Base-by-base conservation (phyloP, 2,113 vertebrate species). In the Pitta sordida region DNA sequence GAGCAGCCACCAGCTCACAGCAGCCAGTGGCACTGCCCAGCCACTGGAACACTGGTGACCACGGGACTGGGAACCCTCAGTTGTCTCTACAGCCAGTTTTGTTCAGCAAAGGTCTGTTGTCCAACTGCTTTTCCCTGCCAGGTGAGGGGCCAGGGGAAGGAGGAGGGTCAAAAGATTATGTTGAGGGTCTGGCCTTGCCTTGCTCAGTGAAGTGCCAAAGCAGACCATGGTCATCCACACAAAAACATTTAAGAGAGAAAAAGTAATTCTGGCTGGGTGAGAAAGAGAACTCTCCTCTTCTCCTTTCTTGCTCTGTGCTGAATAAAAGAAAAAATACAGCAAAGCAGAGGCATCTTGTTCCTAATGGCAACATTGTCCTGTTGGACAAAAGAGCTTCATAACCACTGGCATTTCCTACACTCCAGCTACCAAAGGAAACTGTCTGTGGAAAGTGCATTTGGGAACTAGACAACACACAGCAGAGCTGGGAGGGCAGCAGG, bases 401-500 rank as follows among this genome's bases (percentile, higher is more conserved):
- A 41, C 60, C 70, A 8, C 0, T 2, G 22, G 74, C 44, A 27
- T 68, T 65, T 83, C 78, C 85, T 32, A 11, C 15, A 7, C 1
- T 1, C 7, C 36, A 52, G 44, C 69, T 26, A 55, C 71, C 52
- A 55, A 79, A 86, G 77, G 62, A 36, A 91, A 51, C 37, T 12
- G 29, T 3, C 69, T 41, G 27, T 53, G 69, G 19, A 70, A 84
- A 44, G 41, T 9, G 19, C 46, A 8, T 59, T 46, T 0, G 0
- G 55, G 80, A 90, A 15, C 4, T 41, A 86, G 83, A 21, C 10
- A 44, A 41, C 65, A 46, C 71, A 63, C 43, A 23, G 20, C 89
- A 87, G 44, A 32, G 79, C 88, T 83, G 60, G 52, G 73, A 84
- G 17, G 4, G 56, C 77, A 65, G 89, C 89, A 78, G 89, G 27